Evolutionary conservation across 1,140 invertebrate genomes (phyloP).

Genomic region (Plodia interpunctella): DNA sequence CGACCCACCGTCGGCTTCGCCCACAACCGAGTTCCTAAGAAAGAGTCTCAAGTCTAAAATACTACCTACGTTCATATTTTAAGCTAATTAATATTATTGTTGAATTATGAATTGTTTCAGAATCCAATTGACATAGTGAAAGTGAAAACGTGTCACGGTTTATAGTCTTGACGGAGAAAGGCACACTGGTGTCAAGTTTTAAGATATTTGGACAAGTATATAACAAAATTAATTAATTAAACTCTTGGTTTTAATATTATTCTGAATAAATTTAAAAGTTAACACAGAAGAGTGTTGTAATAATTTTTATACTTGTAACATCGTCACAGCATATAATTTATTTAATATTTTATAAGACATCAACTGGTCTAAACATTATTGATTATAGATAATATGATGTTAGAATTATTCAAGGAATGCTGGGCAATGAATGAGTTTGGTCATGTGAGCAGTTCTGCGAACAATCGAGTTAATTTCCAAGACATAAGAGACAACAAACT

Average conservation of each 20-base stretch:
- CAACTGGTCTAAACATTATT: no score
- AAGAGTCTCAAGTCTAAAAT: slow-evolving; percentile 26
- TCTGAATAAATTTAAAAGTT: not conserved
- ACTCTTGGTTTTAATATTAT: slow-evolving; percentile 8
- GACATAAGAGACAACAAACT: not conserved
- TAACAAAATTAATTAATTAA: slow-evolving; percentile 6
- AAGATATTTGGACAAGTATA: slow-evolving; percentile 7
- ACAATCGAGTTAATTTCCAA: slow-evolving; percentile 1
- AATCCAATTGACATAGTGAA: slow-evolving; percentile 67
- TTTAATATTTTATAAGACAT: no score
- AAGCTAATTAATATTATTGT: slow-evolving; percentile 50
- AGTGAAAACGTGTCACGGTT: slow-evolving; percentile 66
- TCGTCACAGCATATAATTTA: no score
- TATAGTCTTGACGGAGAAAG: slow-evolving; percentile 64
- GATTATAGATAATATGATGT: no score
- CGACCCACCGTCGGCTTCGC: slow-evolving; percentile 13
- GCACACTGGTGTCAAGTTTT: slow-evolving; percentile 22
- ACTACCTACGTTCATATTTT: slow-evolving; percentile 26
- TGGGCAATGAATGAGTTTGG: not conserved
- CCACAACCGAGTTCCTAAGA: slow-evolving; percentile 19
- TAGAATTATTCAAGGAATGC: no score
- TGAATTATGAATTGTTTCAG: slow-evolving; percentile 57
- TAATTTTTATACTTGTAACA: no score
- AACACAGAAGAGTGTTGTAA: not conserved
- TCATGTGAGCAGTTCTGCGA: not conserved